phyloP scores from a whole-genome alignment of 2,888 invertebrate species.

The Stenodema calcarata region DNA sequence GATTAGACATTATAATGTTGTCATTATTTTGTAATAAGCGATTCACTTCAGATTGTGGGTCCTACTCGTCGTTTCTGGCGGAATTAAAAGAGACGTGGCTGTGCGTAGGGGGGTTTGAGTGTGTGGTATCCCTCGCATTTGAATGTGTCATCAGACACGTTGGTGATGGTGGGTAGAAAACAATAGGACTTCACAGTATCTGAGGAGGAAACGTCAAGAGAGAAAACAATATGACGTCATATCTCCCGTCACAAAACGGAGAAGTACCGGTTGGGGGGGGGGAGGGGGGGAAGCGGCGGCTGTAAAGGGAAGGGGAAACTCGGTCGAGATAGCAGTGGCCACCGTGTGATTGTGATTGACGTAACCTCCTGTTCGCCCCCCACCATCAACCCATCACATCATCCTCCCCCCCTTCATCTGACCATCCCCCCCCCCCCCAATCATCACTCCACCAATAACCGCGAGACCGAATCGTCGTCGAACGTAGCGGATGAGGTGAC shows the following conservation, averaged over 20 bases:
- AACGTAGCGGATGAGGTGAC: not conserved
- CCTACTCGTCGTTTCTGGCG: no score
- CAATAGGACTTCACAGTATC: not conserved
- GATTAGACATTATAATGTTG: no score
- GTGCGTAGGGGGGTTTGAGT: not conserved
- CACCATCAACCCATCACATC: not conserved
- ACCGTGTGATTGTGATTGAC: slow-evolving; percentile 26
- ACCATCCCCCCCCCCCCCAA: not conserved
- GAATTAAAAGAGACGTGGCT: no score
- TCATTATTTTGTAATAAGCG: no score
- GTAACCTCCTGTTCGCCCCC: not conserved
- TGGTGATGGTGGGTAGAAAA: not conserved
- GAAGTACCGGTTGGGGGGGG: not conserved
- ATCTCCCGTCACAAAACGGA: not conserved
- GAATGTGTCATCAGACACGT: not conserved
- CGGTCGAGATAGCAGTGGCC: slow-evolving; percentile 18
- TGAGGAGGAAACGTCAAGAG: slow-evolving; percentile 33
- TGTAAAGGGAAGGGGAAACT: not conserved
- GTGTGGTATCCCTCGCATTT: not conserved
- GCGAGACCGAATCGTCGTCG: not conserved
- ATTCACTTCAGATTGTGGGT: no score
- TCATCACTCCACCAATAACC: not conserved
- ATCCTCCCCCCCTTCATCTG: not conserved
- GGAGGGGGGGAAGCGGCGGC: not conserved
- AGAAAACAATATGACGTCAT: slow-evolving; percentile 37